Base-by-base conservation (phyloP, 2,113 vertebrate species). In the Piaya cayana region DNA sequence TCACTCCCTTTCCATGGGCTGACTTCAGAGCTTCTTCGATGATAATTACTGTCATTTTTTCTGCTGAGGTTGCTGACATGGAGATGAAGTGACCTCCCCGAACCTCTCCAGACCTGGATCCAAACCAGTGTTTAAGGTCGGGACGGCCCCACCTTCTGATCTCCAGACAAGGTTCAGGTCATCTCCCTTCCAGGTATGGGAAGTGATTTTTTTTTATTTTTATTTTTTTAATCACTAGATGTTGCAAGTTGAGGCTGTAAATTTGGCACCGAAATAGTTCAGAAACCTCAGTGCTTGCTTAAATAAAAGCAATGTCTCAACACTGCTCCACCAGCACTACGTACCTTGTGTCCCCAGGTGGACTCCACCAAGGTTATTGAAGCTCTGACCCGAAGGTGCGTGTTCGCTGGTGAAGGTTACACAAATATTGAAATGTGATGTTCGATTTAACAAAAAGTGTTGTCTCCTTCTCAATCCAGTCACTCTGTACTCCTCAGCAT, bases 1-100 rank as follows among this genome's bases (percentile, higher is more conserved):
- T 85, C 88, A 62, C 88, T 95, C 94, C 94, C 88, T 95, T 39
- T 91, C 88, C 84, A 82, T 1, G 8, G 60, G 62, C 71, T 92
- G 93, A 78, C 59, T 93, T 47, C 64, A 77, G 83, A 82, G n/a
- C 42, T 64, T 78, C 88, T 69, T 72, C 8, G 0, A 8, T 34
- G n/a, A 8, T 89, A 89, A 95, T 82, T 86, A 85, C 55, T 88
- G 60, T 23, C 10, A 19, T 65, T 86, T 93, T 89, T 93, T 88
- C 60, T 89, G 94, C 88, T 91, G 88, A 86, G 76, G 55, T 91
- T 91, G 92, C 84, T 69, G 55, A 43, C 43, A 16, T 10, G 50
- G 64, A 82, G 39, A 18, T 56, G 39, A 78, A 82, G 34, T 55
- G 90, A 88, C 86, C 90, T 90, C 37, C 64, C 16, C 0, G 0